Base-by-base conservation (phyloP, 1,140 invertebrate species). In the Oncopeltus fasciatus region DNA sequence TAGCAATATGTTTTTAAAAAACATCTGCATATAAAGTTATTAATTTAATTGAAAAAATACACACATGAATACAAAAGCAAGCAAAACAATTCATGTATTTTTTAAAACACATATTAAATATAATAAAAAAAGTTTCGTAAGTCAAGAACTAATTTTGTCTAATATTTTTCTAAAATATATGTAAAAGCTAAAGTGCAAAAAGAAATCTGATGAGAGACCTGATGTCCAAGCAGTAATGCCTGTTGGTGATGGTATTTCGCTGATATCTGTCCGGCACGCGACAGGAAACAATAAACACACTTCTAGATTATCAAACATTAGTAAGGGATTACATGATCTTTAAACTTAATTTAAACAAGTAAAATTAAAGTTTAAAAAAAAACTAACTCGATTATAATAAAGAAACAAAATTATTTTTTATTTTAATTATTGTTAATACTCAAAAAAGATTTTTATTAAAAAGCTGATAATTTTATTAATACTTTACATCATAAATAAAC, bases 211-310 rank as follows among this genome's bases (percentile, higher is more conserved):
- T 56, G 56, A 31, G 51, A 65, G 58, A 62, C 64, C 64, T 65
- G 64, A 65, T 38, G 61, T 63, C 64, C 64, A 65, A 65, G 64
- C 64, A 56, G 64, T 61, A 28, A 64, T 61, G 63, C 63, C 63
- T 26, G 59, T 62, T 57, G 62, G 63, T 49, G 63, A 62, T 18
- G 58, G 47, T 53, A 61, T 63, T 31, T 63, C 61, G 43, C 65
- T 59, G 43, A 49, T 24, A 68, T 59, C 58, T 65, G 60, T 62
- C 57, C 64, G 60, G 46, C 44, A 63, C n/a, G n/a, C n/a, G n/a
- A 47, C 33, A 43, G 58, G 49, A 46, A 64, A 28, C n/a, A n/a
- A 60, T 28, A 49, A 62, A 33, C n/a, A 61, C 56, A 57, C 33
- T 57, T 53, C 49, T 53, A 53, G 49, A 53, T 53, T 53, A 47